Evolutionary conservation across 2,797 vertebrate genomes (phyloP).

Genomic region (Todus mexicanus): DNA sequence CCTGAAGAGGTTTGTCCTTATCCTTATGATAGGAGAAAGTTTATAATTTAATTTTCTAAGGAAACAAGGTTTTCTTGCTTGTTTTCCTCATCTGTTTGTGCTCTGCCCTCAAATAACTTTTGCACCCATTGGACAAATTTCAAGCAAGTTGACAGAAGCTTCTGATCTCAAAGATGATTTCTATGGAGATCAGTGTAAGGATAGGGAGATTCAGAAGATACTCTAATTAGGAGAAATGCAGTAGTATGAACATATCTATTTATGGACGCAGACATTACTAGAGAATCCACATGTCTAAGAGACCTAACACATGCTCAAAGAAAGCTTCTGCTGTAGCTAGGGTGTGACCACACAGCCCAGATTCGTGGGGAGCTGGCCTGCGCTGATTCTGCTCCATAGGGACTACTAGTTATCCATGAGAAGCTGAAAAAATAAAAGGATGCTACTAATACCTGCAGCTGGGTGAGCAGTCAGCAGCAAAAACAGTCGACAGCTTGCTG

Average conservation of each 20-base stretch:
- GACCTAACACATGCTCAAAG: not conserved
- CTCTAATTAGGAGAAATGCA: not conserved
- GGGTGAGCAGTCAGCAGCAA: not conserved
- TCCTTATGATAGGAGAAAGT: not conserved
- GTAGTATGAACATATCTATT: not conserved
- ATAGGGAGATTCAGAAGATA: not conserved
- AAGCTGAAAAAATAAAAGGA: not conserved
- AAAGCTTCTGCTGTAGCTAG: not conserved
- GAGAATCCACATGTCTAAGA: not conserved
- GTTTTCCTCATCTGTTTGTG: not conserved
- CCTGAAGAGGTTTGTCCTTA: not conserved
- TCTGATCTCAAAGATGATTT: not conserved
- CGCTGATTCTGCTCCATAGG: not conserved
- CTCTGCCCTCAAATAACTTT: not conserved
- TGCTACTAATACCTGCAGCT: not conserved
- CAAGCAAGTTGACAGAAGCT: not conserved
- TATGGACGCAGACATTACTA: not conserved
- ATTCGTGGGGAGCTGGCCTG: not conserved
- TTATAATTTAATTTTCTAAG: not conserved
- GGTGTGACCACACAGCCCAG: not conserved
- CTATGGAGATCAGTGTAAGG: not conserved
- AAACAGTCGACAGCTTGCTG: not conserved
- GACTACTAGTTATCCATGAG: not conserved
- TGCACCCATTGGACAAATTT: not conserved
- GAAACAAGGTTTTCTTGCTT: not conserved